Conservation (phyloP, 2,797 vertebrate genomes). For the Triplophysa yarkandensis region DNA sequence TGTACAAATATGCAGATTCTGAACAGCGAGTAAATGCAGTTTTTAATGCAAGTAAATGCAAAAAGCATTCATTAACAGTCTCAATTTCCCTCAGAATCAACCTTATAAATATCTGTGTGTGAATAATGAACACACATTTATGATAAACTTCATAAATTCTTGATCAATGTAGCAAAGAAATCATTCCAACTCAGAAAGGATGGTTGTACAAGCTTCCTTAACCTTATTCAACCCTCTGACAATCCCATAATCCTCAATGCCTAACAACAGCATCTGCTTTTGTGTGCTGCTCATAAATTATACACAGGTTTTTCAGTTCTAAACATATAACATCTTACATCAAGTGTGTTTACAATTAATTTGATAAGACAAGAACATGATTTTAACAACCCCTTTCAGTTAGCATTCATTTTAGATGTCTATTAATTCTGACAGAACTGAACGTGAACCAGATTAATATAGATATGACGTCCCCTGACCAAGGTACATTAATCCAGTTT, state of each 20-base stretch:
- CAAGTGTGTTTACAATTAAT: constrained; percentile 54
- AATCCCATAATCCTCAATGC: constrained; percentile 25
- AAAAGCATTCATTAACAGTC: no score
- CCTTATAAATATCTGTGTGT: no score
- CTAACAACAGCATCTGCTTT: constrained; percentile 15
- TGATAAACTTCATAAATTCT: background rate
- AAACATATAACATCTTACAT: constrained; percentile 28
- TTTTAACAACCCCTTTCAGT: constrained; percentile 30
- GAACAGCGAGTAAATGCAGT: no score
- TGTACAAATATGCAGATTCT: no score
- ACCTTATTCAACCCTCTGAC: background rate
- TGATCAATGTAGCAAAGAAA: background rate
- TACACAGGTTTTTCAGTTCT: constrained; percentile 13
- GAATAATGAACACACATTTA: no score
- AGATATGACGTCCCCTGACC: constrained; percentile 50
- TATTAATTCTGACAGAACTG: constrained; percentile 59
- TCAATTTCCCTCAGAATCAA: no score
- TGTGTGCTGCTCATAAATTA: constrained; percentile 6
- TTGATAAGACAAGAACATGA: constrained; percentile 42
- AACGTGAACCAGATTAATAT: constrained; percentile 42
- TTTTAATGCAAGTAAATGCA: no score
- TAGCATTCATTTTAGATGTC: constrained; percentile 50
- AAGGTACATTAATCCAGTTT: constrained; percentile 63
- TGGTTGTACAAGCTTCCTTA: background rate
- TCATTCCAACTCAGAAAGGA: background rate